phyloP scores from a whole-genome alignment of 2,888 invertebrate genomes.

The Trisateles emortualis region DNA sequence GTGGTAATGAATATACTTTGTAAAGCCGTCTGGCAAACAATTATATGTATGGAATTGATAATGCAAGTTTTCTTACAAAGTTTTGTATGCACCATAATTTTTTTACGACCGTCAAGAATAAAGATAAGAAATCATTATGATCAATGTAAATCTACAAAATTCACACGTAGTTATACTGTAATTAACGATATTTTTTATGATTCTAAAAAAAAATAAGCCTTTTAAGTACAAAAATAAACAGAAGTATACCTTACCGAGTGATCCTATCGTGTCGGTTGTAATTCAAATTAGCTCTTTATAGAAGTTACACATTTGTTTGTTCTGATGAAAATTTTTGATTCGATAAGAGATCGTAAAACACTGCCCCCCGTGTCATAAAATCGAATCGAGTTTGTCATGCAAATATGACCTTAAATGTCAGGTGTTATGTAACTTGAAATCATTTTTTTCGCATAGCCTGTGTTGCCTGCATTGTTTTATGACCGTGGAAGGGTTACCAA shows the following conservation, averaged over 20 bases:
- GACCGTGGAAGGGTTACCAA: slow-evolving; percentile 76
- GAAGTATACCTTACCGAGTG: slow-evolving; percentile 46
- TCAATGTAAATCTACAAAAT: slow-evolving; percentile 47
- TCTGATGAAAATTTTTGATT: slow-evolving; percentile 74
- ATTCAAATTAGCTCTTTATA: slow-evolving; percentile 69
- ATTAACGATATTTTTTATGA: slow-evolving; percentile 44
- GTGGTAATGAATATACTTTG: neutral
- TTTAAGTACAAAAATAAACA: slow-evolving; percentile 41
- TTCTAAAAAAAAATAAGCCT: slow-evolving; percentile 41
- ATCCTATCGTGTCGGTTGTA: slow-evolving; percentile 60
- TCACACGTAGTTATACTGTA: slow-evolving; percentile 46
- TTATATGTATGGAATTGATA: slow-evolving; percentile 20
- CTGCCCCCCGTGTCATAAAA: slow-evolving; percentile 80
- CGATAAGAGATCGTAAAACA: slow-evolving; percentile 82
- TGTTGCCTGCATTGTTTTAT: slow-evolving; percentile 78
- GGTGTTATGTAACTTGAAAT: slow-evolving; percentile 64
- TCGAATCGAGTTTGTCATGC: slow-evolving; percentile 64
- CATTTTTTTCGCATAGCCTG: slow-evolving; percentile 70
- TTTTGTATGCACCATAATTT: slow-evolving; percentile 31
- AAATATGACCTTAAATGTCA: slow-evolving; percentile 66
- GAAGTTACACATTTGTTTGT: slow-evolving; percentile 72
- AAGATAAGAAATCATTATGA: slow-evolving; percentile 47
- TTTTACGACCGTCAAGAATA: slow-evolving; percentile 44
- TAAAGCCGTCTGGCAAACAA: neutral
- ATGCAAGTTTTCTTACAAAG: slow-evolving; percentile 8